phyloP scores from a whole-genome alignment of 2,797 vertebrate genomes.

The Hippocampus kuda region DNA sequence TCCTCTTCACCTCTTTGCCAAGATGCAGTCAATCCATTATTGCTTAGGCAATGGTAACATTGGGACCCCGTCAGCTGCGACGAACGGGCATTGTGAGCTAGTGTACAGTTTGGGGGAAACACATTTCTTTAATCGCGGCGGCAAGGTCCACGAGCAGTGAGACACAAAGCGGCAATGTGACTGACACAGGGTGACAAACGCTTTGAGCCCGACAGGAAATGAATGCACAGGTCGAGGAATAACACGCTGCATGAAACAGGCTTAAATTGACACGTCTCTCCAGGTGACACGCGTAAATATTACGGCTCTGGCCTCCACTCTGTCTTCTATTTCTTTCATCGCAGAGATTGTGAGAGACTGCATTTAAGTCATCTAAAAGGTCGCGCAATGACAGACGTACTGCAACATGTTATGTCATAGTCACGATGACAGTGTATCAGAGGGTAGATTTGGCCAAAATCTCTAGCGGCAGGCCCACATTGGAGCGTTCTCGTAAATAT shows the following conservation, averaged over 20 bases:
- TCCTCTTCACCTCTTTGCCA: constrained; percentile 11
- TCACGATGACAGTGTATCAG: background rate
- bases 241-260: constrained; percentile 41
- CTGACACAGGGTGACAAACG: constrained; percentile 64
- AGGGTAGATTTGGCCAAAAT: background rate
- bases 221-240: constrained; percentile 59
- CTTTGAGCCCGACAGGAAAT: constrained; percentile 68
- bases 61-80: constrained; percentile 43
- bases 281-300: constrained; percentile 61
- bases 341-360: background rate
- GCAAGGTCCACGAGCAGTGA: constrained; percentile 38
- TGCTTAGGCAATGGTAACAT: constrained; percentile 33
- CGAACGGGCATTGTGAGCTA: constrained; percentile 60
- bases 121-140: constrained; percentile 43
- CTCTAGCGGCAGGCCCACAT: background rate
- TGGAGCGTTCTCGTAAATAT: background rate
- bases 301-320: constrained; percentile 35
- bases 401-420: background rate
- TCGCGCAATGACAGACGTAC: background rate
- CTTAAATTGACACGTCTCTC: constrained; percentile 63
- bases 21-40: constrained; percentile 18
- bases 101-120: constrained; percentile 59
- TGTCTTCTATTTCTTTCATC: background rate
- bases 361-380: background rate
- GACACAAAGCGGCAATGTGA: constrained; percentile 45